Evolutionary conservation across 2,113 vertebrate species (phyloP).

Genomic region (Girardinichthys multiradiatus): DNA sequence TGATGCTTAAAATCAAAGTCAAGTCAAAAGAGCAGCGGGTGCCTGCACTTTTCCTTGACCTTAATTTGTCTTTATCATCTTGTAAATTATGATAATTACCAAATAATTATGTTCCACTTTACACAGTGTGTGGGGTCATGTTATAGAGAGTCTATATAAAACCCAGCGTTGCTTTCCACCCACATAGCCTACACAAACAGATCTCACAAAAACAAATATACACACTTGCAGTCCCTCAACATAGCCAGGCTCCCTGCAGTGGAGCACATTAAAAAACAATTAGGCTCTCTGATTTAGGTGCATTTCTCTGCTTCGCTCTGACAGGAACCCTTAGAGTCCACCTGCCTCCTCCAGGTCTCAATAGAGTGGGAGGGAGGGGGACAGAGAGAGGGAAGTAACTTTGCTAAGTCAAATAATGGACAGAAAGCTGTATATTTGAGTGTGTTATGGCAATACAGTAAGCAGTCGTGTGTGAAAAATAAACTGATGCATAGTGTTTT

Average conservation of each 20-base stretch:
- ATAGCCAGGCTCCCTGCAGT: constrained; percentile 19
- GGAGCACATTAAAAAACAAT: constrained; percentile 73
- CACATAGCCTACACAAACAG: background rate
- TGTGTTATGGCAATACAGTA: constrained; percentile 55
- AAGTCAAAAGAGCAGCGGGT: background rate
- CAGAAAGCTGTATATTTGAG: constrained; percentile 46
- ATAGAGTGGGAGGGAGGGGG: constrained; percentile 5
- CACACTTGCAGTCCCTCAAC: background rate
- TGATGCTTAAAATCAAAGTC: background rate
- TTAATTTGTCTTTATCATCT: constrained; percentile 20
- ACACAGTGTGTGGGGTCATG: background rate
- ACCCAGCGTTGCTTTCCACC: constrained; percentile 2
- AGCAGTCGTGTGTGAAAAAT: constrained; percentile 55
- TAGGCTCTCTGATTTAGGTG: constrained; percentile 66
- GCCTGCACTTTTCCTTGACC: constrained; percentile 17
- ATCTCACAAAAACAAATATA: background rate
- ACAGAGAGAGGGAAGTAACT: constrained; percentile 6
- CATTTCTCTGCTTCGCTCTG: constrained; percentile 33
- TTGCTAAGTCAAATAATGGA: constrained; percentile 42
- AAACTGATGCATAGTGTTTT: constrained; percentile 41
- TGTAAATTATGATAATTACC: constrained; percentile 35
- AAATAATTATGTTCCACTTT: constrained; percentile 11
- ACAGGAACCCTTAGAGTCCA: constrained; percentile 53
- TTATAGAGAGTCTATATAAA: constrained; percentile 13
- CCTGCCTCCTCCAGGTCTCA: constrained; percentile 51